phyloP scores from a whole-genome alignment of 2,797 vertebrate species.

The Eptatretus atami region DNA sequence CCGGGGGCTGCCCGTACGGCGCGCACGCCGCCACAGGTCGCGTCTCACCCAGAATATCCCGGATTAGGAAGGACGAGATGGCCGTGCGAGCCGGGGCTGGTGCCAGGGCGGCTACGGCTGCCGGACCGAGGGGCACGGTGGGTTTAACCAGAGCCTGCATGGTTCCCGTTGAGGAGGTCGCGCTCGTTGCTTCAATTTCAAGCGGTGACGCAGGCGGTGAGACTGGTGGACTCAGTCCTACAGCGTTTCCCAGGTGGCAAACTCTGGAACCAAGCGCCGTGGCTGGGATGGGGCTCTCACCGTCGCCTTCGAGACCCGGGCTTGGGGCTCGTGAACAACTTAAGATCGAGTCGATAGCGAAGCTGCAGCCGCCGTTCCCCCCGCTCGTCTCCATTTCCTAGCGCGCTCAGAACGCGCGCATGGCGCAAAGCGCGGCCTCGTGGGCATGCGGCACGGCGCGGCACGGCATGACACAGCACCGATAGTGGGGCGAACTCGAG shows the following conservation, averaged over 20 bases:
- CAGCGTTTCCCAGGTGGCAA: neutral
- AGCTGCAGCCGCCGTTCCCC: no score
- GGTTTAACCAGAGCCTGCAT: neutral
- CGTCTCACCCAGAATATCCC: conserved; percentile 87
- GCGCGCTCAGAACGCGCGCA: no score
- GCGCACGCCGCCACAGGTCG: conserved; percentile 79
- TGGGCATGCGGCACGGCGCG: no score
- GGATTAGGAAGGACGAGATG: conserved; percentile 84
- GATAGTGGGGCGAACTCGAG: no score
- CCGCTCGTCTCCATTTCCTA: no score
- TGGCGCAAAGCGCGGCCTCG: no score
- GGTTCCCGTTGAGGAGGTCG: neutral
- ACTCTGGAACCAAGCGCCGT: neutral
- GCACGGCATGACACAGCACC: no score
- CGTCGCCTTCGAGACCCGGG: no score
- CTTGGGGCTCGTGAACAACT: no score
- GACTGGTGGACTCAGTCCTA: neutral
- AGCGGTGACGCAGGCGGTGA: neutral
- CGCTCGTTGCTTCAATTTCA: neutral
- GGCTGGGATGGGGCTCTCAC: neutral
- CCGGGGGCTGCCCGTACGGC: conserved; percentile 48
- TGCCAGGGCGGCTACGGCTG: conserved; percentile 11
- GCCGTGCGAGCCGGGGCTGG: conserved; percentile 65
- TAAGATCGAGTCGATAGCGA: no score
- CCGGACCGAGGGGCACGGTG: neutral